Conservation (phyloP, 2,888 invertebrate species). For the Aplocera efformata region DNA sequence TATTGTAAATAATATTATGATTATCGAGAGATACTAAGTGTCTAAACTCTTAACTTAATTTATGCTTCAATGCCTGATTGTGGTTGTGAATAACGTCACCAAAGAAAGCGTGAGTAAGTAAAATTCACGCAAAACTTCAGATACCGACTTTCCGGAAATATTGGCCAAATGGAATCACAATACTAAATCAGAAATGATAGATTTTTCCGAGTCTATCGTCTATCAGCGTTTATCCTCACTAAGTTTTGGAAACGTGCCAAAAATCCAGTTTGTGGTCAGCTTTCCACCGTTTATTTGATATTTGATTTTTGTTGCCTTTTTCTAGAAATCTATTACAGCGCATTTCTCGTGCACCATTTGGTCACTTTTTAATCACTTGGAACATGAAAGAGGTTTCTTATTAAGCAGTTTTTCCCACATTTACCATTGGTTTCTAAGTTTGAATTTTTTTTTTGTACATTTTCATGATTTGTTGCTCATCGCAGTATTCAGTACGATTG, state of each 20-base stretch:
- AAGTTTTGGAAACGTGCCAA: slow-evolving; percentile 42
- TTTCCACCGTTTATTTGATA: slow-evolving; percentile 34
- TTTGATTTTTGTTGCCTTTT: slow-evolving; percentile 30
- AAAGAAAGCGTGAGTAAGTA: slow-evolving; percentile 1
- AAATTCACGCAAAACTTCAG: slow-evolving; percentile 12
- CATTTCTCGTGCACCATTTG: neutral
- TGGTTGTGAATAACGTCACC: neutral
- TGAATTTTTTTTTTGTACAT: too few relatives aligned
- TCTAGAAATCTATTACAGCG: slow-evolving; percentile 3
- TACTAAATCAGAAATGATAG: slow-evolving; percentile 34
- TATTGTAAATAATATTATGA: too few relatives aligned
- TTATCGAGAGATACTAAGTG: too few relatives aligned
- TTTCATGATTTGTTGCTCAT: too few relatives aligned
- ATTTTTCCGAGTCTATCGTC: slow-evolving; percentile 34
- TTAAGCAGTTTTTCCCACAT: too few relatives aligned
- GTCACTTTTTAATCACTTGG: too few relatives aligned
- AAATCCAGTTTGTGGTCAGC: slow-evolving; percentile 35
- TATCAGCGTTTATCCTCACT: slow-evolving; percentile 35
- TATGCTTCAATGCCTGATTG: too few relatives aligned
- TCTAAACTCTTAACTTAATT: too few relatives aligned
- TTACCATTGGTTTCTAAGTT: too few relatives aligned
- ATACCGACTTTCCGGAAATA: slow-evolving; percentile 23
- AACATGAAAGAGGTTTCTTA: too few relatives aligned
- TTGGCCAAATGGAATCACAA: slow-evolving; percentile 21
- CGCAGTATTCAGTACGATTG: too few relatives aligned